These are phyloP conservation scores for Limnothrissa miodon DNA, from an alignment of 2,113 vertebrate species.

Conservation along the genomic window DNA sequence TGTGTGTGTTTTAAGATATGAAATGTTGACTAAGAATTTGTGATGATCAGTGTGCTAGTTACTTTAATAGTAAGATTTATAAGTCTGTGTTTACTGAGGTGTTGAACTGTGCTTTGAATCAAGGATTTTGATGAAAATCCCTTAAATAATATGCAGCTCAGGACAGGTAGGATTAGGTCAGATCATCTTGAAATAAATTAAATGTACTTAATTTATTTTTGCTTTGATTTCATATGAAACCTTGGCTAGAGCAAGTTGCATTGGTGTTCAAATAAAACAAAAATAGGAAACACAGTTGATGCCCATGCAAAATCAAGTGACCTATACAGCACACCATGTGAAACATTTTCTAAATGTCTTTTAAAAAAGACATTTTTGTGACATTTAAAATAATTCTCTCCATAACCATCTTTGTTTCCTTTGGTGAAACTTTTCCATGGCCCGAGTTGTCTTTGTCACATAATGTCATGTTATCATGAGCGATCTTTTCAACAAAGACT, in stretches of 20 bases:
- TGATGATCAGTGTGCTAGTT: neutral
- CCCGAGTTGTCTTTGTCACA: slow-evolving; percentile 57
- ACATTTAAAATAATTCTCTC: slow-evolving; percentile 68
- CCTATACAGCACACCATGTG: slow-evolving; percentile 10
- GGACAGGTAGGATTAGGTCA: neutral
- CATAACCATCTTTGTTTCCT: slow-evolving; percentile 30
- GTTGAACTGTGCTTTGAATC: neutral
- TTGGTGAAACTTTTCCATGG: slow-evolving; percentile 50
- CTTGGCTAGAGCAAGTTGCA: neutral
- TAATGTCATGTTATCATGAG: slow-evolving; percentile 68
- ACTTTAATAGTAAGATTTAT: neutral
- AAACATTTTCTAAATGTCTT: neutral
- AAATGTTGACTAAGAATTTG: neutral
- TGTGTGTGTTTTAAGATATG: neutral
- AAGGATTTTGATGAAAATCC: neutral
- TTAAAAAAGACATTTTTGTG: slow-evolving; percentile 52
- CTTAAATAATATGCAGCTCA: neutral
- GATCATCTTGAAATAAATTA: neutral
- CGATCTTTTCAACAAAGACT: slow-evolving; percentile 75
- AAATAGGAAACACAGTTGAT: neutral
- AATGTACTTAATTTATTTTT: neutral
- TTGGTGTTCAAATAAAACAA: neutral
- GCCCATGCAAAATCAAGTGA: neutral
- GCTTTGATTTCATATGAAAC: neutral
- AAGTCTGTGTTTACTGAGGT: neutral